Conservation (phyloP, 2,113 vertebrate genomes). For the Gobius niger region DNA sequence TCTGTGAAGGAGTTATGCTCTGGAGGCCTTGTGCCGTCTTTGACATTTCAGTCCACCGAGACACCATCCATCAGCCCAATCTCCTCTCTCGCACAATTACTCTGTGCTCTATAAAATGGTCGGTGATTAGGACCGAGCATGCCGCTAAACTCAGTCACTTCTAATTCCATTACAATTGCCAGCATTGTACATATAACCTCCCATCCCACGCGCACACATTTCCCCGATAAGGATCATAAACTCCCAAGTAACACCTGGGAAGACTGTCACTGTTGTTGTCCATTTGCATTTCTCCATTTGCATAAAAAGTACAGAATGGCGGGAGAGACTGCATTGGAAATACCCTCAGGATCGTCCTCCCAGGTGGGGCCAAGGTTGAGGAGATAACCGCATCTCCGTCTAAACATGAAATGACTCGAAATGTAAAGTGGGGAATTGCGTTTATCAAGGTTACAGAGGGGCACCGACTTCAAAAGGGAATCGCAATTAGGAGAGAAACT, state of each 20-base stretch:
- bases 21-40: constrained; percentile 16
- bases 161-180: constrained; percentile 48
- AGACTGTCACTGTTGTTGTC: constrained; percentile 39
- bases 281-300: constrained; percentile 50
- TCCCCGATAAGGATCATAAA: constrained; percentile 49
- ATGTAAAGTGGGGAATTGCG: constrained; percentile 39
- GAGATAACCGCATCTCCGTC: constrained; percentile 46
- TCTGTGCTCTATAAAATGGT: constrained; percentile 41
- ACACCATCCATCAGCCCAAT: constrained; percentile 46
- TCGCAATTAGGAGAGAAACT: constrained; percentile 44
- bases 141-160: constrained; percentile 47
- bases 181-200: constrained; percentile 8
- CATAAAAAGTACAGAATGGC: constrained; percentile 37
- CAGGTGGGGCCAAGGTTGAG: constrained; percentile 34
- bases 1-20: constrained; percentile 30
- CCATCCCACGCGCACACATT: constrained; percentile 7
- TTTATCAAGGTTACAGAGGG: constrained; percentile 27
- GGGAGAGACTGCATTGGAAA: constrained; percentile 25
- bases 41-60: constrained; percentile 50
- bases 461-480: constrained; percentile 57
- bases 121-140: constrained; percentile 50
- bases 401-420: constrained; percentile 55
- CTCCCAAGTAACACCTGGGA: constrained; percentile 42
- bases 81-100: constrained; percentile 39
- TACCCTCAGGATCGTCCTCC: constrained; percentile 31